Evolutionary conservation across 1,140 invertebrate genomes (phyloP).

Genomic region (Drepana arcuata): DNA sequence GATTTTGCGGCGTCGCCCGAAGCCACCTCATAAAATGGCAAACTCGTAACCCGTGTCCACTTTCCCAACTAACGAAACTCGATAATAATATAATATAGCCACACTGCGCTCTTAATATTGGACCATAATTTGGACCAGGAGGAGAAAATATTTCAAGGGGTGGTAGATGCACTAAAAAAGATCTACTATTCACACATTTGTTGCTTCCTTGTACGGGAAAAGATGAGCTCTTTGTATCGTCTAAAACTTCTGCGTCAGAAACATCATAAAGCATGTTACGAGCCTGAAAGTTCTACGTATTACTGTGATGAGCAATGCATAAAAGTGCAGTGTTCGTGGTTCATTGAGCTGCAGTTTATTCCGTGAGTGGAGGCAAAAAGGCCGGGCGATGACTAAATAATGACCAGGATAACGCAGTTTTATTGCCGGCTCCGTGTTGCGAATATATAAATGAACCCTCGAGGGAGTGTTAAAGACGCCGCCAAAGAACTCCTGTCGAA

Average conservation of each 20-base stretch:
- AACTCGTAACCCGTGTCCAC: slow-evolving; percentile 47
- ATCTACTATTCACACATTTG: no score
- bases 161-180: no score
- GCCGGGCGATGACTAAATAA: slow-evolving; percentile 67
- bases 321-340: slow-evolving; percentile 33
- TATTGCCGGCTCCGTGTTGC: slow-evolving; percentile 64
- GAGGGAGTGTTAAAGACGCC: slow-evolving; percentile 66
- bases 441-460: slow-evolving; percentile 70
- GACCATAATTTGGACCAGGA: not conserved
- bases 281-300: slow-evolving; percentile 1
- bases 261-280: slow-evolving; percentile 12
- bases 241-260: slow-evolving; percentile 7
- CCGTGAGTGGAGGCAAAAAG: slow-evolving; percentile 23
- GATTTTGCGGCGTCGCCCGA: slow-evolving; percentile 58
- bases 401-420: slow-evolving; percentile 68
- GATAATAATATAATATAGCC: no score
- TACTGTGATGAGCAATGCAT: slow-evolving; percentile 17
- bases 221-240: not conserved
- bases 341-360: slow-evolving; percentile 64
- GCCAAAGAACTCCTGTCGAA: slow-evolving; percentile 62
- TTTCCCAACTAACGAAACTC: slow-evolving; percentile 44
- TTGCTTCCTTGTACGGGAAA: no score
- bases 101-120: not conserved
- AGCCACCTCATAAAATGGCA: slow-evolving; percentile 55
- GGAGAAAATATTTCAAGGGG: no score